Evolutionary conservation across 2,888 invertebrate species (phyloP), one percentile per base, ranked within the genome.

Genomic region (Polymixis flavicincta): DNA sequence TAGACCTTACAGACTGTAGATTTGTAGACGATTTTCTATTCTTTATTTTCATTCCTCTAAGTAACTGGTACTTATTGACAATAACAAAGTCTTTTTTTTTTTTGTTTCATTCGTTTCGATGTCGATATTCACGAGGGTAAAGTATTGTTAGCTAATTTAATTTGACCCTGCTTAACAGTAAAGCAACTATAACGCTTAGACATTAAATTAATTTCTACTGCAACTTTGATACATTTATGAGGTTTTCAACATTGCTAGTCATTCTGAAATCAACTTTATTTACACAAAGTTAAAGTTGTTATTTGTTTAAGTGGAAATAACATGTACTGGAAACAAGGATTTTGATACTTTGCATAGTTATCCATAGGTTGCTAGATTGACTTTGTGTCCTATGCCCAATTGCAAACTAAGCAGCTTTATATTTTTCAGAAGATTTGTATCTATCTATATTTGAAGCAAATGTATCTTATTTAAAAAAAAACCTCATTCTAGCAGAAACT

Each of bases 291-390:
- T 78, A 11, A 78, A 28, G 22, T 74, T 50, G 37, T 28, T 71
- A 28, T 55, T 48, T 22, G 19, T 25, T 28, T 17, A 37, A 25
- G 0, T 28, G n/a, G 17, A 42, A 70, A 50, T 14, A 11, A 37
- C 52, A 11, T 37, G 25, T 28, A 11, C 55, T 48, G n/a, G 28
- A 28, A 55, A 48, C n/a, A 55, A 48, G 2, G 28, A 13, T 37
- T 55, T 28, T 22, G 9, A 65, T 69, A 55, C 28, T 37, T 28
- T 14, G 17, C n/a, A 28, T 9, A 32, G 66, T 25, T 22, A 13
- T 19, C 28, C 13, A 19, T 7, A 25, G 28, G 54, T 50, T 77
- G 22, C 77, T 25, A 82, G 37, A 45, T 42, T 59, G n/a, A 59
- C 63, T 17, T 54, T 22, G 37, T 45, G 60, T 64, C 64, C 19